Conservation (phyloP, 2,888 invertebrate species). For the Spisula solida region DNA sequence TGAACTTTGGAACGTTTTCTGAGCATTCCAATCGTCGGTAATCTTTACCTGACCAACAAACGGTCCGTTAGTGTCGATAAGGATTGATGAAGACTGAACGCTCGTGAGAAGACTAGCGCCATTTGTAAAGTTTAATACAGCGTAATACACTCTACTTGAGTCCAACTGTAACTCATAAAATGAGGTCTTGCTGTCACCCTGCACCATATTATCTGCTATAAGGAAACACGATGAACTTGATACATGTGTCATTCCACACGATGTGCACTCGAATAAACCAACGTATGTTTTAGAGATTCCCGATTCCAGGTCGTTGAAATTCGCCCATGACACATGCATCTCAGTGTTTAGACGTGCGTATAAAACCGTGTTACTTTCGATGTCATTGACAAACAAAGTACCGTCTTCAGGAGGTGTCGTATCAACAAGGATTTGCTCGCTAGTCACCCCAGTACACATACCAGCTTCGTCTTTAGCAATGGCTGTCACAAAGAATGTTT, state of each 20-base stretch:
- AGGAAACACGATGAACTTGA: constrained; percentile 37
- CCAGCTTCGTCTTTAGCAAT: constrained; percentile 73
- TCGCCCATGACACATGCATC: constrained; percentile 56
- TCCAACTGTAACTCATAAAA: constrained; percentile 70
- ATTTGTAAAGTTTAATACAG: constrained; percentile 67
- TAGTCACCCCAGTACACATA: constrained; percentile 65
- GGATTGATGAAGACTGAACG: constrained; percentile 53
- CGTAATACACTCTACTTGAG: constrained; percentile 58
- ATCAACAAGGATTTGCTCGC: constrained; percentile 68
- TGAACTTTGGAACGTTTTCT: constrained; percentile 62
- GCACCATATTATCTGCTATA: constrained; percentile 48
- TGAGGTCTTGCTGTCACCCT: constrained; percentile 59
- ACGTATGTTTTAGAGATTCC: constrained; percentile 49
- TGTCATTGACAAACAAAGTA: constrained; percentile 51
- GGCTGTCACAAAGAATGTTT: constrained; percentile 69
- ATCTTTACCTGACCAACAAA: constrained; percentile 69
- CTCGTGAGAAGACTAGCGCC: constrained; percentile 57
- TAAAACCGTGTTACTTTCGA: constrained; percentile 40
- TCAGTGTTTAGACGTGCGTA: constrained; percentile 52
- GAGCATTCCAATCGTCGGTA: constrained; percentile 61
- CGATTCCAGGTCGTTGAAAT: constrained; percentile 63
- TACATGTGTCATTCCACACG: constrained; percentile 32
- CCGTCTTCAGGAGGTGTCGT: constrained; percentile 70
- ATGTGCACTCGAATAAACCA: constrained; percentile 46
- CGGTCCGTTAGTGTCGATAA: constrained; percentile 67